A percentile compares a stretch with the other conserved stretches of the same genome.
phyloP scores from a whole-genome alignment of 1,140 invertebrate species.

The Trachelipus rathkii region DNA sequence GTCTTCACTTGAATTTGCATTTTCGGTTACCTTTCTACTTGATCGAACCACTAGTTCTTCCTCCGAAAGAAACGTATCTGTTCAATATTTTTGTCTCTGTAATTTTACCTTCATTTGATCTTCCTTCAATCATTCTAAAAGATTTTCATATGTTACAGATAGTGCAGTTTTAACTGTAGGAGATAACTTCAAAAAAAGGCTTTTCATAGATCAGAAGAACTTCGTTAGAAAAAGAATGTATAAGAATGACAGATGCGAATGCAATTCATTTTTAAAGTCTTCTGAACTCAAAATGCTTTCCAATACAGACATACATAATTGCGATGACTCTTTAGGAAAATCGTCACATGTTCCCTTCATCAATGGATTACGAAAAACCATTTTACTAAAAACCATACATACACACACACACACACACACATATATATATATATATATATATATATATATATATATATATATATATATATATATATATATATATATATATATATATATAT shows the following conservation, averaged over 20 bases:
- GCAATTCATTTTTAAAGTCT: constrained; percentile 69
- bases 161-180: constrained; percentile 37
- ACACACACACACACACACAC: too few relatives aligned
- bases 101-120: constrained; percentile 40
- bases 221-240: constrained; percentile 66
- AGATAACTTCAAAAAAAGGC: constrained; percentile 23
- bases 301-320: constrained; percentile 63
- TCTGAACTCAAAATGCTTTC: constrained; percentile 72
- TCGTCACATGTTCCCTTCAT: constrained; percentile 66
- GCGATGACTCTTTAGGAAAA: constrained; percentile 62
- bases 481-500: too few relatives aligned
- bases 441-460: too few relatives aligned
- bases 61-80: background rate
- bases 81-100: background rate
- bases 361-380: constrained; percentile 72
- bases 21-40: too few relatives aligned
- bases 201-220: constrained; percentile 41
- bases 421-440: too few relatives aligned
- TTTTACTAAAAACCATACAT: too few relatives aligned
- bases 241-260: constrained; percentile 62
- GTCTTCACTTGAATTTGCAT: too few relatives aligned
- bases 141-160: constrained; percentile 26
- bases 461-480: too few relatives aligned
- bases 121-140: constrained; percentile 32
- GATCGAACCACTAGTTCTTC: background rate